These are phyloP conservation scores for Botrylloides violaceus DNA, from an alignment of 23 tunicate species.

Conservation along the genomic window DNA sequence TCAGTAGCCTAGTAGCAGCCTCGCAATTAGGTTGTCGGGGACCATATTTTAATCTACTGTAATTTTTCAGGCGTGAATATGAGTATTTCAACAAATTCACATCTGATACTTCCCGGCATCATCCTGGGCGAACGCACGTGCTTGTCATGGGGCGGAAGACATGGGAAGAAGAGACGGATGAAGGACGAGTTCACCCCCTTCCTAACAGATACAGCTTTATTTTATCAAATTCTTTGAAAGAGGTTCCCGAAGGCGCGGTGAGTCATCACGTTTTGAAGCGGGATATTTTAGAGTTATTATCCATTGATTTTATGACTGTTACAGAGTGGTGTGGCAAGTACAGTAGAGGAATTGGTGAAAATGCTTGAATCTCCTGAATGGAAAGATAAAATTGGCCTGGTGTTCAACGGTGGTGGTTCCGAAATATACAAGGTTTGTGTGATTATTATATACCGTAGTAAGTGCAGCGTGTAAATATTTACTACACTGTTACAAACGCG, in stretches of 20 bases:
- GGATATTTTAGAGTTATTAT: no score
- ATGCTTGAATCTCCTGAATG: constrained; percentile 1
- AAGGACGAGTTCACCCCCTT: background rate
- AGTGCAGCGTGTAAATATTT: no score
- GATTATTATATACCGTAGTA: no score
- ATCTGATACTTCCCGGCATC: background rate
- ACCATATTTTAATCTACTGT: no score
- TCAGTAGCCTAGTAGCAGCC: no score
- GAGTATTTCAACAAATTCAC: background rate
- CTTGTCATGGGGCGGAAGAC: background rate
- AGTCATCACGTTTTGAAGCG: background rate
- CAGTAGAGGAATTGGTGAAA: constrained; percentile 8
- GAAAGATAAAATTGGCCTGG: constrained; percentile 6
- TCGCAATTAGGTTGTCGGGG: no score
- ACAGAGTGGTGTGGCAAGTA: constrained; percentile 6
- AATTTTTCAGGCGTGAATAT: background rate
- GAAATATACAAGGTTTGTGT: constrained; percentile 14
- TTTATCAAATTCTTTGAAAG: background rate
- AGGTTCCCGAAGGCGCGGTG: background rate
- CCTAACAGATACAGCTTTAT: background rate
- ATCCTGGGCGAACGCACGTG: background rate
- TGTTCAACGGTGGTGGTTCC: constrained; percentile 15
- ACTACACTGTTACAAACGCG: no score
- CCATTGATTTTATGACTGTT: no score
- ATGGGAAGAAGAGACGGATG: background rate